Base-by-base conservation (phyloP, 2,797 vertebrate species). In the Apogon talboti region DNA sequence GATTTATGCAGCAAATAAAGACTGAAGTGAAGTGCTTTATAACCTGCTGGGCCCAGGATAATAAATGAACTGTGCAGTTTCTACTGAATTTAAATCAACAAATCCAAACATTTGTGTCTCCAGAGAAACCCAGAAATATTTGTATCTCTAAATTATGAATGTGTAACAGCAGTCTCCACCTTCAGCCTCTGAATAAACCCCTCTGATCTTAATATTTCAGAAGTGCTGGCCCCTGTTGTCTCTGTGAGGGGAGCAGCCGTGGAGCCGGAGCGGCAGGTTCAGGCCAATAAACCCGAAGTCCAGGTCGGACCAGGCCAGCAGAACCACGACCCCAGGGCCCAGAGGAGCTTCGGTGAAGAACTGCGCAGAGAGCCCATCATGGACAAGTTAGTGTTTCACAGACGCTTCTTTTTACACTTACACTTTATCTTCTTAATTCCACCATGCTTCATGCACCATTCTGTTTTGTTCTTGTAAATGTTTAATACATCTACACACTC, bases 341-440 rank as follows among this genome's bases (percentile, higher is more conserved):
- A 87, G 71, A 90, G 85, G 73, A 78, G 21, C 12, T 92, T 90
- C 66, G 11, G 59, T 0, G 92, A 93, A 41, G 92, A 94, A 56
- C 87, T 94, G 0, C 90, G 83, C 45, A 82, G 91, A 66, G 93
- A 93, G 15, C 88, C 91, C 0, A 65, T 91, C 60, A 60, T 71
- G 35, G 92, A 94, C 50, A 92, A 90, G 94, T 94, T 40, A 13
- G 12, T 41, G 7, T 21, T 41, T 35, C 42, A 35, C 33, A 40
- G 48, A 15, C 28, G 13, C 47, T 10, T 51, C 8, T 9, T 5
- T 30, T 16, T 44, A 3, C 28, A 3, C 28, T 50, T 43, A 28
- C 55, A 19, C 8, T 0, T 42, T 33, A n/a, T n/a, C n/a, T n/a
- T n/a, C n/a, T n/a, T 33, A 33, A 3, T 33, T 33, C 7, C 30